Evolutionary conservation across 2,113 vertebrate species (phyloP), one percentile per base, ranked within the genome.

Genomic region (Ancistrus triradiatus): DNA sequence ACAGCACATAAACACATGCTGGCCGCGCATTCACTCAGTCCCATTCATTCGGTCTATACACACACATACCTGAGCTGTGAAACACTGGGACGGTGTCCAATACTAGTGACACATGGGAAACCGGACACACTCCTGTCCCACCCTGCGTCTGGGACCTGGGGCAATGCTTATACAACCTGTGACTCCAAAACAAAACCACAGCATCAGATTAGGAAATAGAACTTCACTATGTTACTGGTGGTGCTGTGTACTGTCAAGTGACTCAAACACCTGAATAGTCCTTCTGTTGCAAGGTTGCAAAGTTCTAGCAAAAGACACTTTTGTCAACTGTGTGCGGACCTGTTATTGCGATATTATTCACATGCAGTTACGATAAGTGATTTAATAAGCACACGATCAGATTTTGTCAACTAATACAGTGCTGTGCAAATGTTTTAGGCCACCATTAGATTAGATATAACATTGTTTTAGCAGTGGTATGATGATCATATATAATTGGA

Each of bases 131-230:
- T 53, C 17, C 37, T 11, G n/a, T 42, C 25, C 58, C 61, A 31
- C 50, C 58, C 52, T 44, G 42, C 15, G 22, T 56, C 38, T n/a
- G 18, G 43, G 28, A 43, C 33, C 46, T 51, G 7, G 11, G 63
- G 58, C 24, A 25, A 42, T 35, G 49, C 44, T 49, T 48, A 48
- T 48, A 52, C 48, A 60, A 51, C 53, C 49, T 65, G 48, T 76
- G 70, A 73, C 67, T 73, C 67, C n/a, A 76, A 47, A 44, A 58
- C 48, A 49, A 48, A 24, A 7, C 21, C 40, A n/a, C 7, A 24
- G 56, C 40, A 65, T 72, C 27, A n/a, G 46, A 35, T 73, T 56
- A 53, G 50, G 25, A 5, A 31, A 18, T 33, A 46, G 48, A n/a
- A n/a, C n/a, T 48, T 63, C 21, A 31, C 22, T n/a, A 15, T 8